These are phyloP conservation scores for Passerina amoena DNA, from an alignment of 2,113 vertebrate species.

Conservation along the genomic window DNA sequence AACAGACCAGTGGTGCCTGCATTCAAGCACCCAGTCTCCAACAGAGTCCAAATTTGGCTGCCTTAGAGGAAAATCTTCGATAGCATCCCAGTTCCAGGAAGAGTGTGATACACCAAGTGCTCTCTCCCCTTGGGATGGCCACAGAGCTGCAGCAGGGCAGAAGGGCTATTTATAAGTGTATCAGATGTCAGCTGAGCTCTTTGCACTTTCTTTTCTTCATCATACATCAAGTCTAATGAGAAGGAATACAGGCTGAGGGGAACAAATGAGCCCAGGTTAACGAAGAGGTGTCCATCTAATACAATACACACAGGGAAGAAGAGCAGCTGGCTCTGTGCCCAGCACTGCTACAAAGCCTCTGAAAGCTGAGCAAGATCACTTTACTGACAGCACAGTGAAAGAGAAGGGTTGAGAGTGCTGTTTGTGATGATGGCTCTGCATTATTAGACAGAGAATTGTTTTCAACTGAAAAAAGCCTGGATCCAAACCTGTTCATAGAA, in stretches of 20 bases:
- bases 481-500: background rate
- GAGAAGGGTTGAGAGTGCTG: background rate
- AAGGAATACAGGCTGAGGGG: background rate
- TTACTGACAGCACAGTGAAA: background rate
- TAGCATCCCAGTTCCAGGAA: conserved; percentile 43
- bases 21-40: background rate
- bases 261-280: background rate
- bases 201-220: conserved; percentile 5
- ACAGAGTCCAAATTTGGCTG: conserved; percentile 17
- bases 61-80: conserved; percentile 45
- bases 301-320: background rate
- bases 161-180: conserved; percentile 49
- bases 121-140: background rate
- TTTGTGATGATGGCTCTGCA: background rate
- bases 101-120: background rate
- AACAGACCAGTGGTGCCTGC: background rate
- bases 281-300: background rate
- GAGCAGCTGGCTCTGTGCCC: conserved; percentile 23
- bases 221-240: conserved; percentile 23
- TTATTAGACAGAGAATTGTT: background rate
- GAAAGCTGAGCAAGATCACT: conserved; percentile 2
- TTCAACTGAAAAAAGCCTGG: background rate
- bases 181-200: conserved; percentile 42
- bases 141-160: background rate
- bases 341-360: background rate